These are phyloP conservation scores for Trididemnum miniatum DNA, from an alignment of 23 tunicate species.

Conservation along the genomic window DNA sequence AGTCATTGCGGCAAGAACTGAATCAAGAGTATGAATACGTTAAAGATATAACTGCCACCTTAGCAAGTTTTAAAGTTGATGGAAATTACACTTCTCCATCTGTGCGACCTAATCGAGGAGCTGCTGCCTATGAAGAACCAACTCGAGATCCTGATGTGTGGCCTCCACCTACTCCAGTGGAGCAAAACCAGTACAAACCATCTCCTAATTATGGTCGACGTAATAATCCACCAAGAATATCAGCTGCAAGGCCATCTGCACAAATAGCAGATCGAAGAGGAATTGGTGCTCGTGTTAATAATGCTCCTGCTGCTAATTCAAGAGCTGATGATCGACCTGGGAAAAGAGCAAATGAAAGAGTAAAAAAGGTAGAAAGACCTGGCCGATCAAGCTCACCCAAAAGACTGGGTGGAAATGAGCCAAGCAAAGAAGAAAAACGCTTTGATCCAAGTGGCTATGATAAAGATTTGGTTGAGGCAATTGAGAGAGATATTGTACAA, in stretches of 20 bases:
- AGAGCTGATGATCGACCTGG: slow-evolving; percentile 38
- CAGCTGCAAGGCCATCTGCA: slow-evolving; percentile 18
- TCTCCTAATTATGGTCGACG: slow-evolving; percentile 16
- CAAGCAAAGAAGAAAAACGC: slow-evolving; percentile 58
- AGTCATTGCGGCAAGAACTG: slow-evolving; percentile 59
- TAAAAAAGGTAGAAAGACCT: slow-evolving; percentile 26
- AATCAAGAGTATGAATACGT: slow-evolving; percentile 70
- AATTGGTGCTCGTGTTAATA: not conserved
- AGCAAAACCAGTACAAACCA: slow-evolving; percentile 24
- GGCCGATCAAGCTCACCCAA: slow-evolving; percentile 74
- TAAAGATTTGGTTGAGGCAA: slow-evolving; percentile 88
- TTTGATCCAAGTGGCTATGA: slow-evolving; percentile 95
- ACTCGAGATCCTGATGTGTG: slow-evolving; percentile 89
- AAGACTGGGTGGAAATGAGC: slow-evolving; percentile 42
- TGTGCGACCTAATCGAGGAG: slow-evolving; percentile 33
- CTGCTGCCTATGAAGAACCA: slow-evolving; percentile 72
- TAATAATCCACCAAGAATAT: slow-evolving; percentile 39
- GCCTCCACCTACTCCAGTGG: slow-evolving; percentile 95
- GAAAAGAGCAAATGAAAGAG: slow-evolving; percentile 28
- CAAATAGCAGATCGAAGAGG: slow-evolving; percentile 30
- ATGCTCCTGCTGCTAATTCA: slow-evolving; percentile 21
- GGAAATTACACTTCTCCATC: slow-evolving; percentile 58
- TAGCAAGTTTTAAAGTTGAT: slow-evolving; percentile 74
- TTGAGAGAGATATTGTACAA: slow-evolving; percentile 93
- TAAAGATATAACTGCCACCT: slow-evolving; percentile 74